Evolutionary conservation across 1,140 invertebrate genomes (phyloP).

Genomic region (Chrysomallon squamiferum): DNA sequence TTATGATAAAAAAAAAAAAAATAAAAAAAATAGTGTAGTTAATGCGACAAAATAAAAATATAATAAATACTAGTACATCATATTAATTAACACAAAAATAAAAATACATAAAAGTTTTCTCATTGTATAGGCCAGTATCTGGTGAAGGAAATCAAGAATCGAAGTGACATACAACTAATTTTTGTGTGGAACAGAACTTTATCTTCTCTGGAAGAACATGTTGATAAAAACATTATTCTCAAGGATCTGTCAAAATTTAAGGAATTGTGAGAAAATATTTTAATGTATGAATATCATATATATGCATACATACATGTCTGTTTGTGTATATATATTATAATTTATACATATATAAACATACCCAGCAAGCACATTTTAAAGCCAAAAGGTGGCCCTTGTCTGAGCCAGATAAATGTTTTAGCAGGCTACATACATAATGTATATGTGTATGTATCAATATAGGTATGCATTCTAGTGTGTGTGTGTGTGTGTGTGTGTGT

Average conservation of each 20-base stretch:
- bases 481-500: conserved; percentile 9
- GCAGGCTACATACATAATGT: neutral
- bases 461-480: too few relatives aligned
- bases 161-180: conserved; percentile 60
- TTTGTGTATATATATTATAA: neutral
- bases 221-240: conserved; percentile 56
- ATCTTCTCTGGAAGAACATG: conserved; percentile 41
- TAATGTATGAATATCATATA: too few relatives aligned
- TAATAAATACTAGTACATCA: too few relatives aligned
- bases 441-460: neutral
- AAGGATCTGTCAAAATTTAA: conserved; percentile 58
- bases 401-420: neutral
- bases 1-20: too few relatives aligned
- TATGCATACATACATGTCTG: neutral
- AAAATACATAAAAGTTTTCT: too few relatives aligned
- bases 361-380: neutral
- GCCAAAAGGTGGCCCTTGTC: neutral
- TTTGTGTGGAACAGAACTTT: conserved; percentile 69
- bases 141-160: conserved; percentile 54
- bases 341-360: neutral
- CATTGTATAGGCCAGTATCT: conserved; percentile 64
- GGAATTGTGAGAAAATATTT: conserved; percentile 26
- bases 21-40: too few relatives aligned
- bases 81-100: too few relatives aligned
- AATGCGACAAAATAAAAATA: too few relatives aligned